Base-by-base conservation (phyloP, 2,113 vertebrate genomes). In the Albula glossodonta region DNA sequence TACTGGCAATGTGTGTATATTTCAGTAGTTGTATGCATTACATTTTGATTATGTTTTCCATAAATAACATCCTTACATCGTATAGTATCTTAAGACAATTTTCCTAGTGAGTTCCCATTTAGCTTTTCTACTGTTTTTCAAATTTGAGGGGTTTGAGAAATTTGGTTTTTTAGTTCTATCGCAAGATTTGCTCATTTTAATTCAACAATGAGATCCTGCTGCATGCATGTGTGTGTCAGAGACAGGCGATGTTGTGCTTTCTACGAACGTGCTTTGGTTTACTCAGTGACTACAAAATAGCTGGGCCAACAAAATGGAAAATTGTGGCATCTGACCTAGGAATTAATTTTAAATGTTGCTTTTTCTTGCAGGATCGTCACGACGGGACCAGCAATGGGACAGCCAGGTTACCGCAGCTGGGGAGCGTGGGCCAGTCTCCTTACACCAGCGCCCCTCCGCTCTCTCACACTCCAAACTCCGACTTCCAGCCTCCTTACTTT, bases 321-420 rank as follows among this genome's bases (percentile, higher is more conserved):
- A 53, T 7, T 48, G 4, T 25, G 15, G 13, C n/a, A 31, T 13
- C 1, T n/a, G 2, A 19, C 7, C 50, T 15, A 70, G 10, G n/a
- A 80, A 57, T n/a, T 2, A 25, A 83, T 78, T 25, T 87, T 52
- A 89, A 89, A 88, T 63, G 51, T 22, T 48, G 25, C 57, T 80
- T 82, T 90, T 90, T 89, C 81, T 91, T 92, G 41, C 88, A 98
- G 97, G 98, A 99, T 92, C 98, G 97, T 90, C 98, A 99, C 92
- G 98, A 99, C 93, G 97, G 97, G 87, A 96, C 97, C 96, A 98
- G 97, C 95, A 99, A 99, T 88, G 98, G 98, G 94, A 98, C 98
- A 91, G 97, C 95, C 88, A 96, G 98, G 96, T 94, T 99, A 96
- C 97, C 98, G 95, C 98, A 98, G 93, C 91, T 99, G 96, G 98